These are phyloP conservation scores for Epistrophella euchroma DNA, from an alignment of 2,888 invertebrate species.

Conservation along the genomic window DNA sequence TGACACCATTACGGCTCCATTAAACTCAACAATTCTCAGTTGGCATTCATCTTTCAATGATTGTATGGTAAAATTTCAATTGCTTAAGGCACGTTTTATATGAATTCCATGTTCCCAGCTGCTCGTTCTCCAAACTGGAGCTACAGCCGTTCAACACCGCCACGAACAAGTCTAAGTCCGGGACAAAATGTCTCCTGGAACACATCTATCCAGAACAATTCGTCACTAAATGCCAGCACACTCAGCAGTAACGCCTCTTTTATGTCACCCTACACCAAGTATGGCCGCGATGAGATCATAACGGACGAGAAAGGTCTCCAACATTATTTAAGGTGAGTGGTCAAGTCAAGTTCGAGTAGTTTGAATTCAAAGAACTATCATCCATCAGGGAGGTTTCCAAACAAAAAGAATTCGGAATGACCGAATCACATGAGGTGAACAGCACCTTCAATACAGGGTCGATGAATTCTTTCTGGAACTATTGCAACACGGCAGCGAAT, in stretches of 20 bases:
- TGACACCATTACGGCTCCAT: conserved; percentile 62
- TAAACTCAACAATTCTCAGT: conserved; percentile 80
- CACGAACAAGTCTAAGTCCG: conserved; percentile 80
- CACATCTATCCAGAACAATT: conserved; percentile 79
- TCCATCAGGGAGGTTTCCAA: conserved; percentile 78
- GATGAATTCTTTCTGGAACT: conserved; percentile 83
- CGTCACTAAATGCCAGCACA: conserved; percentile 79
- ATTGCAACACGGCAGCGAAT: conserved; percentile 82
- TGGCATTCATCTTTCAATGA: conserved; percentile 84
- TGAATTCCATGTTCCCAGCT: conserved; percentile 29
- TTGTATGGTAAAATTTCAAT: conserved; percentile 75
- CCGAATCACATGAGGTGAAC: conserved; percentile 78
- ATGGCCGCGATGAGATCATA: conserved; percentile 83
- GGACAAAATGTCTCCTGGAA: conserved; percentile 79
- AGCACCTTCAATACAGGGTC: conserved; percentile 78
- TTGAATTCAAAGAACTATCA: neutral
- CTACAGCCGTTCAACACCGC: conserved; percentile 79
- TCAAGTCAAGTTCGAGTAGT: neutral
- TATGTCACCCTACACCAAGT: conserved; percentile 81
- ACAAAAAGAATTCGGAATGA: conserved; percentile 79
- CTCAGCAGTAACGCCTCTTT: conserved; percentile 80
- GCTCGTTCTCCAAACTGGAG: conserved; percentile 79
- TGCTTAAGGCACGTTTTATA: neutral
- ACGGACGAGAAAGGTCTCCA: conserved; percentile 84
- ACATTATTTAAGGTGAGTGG: conserved; percentile 83